phyloP scores from a whole-genome alignment of 2,797 vertebrate genomes.

The Amblyraja radiata region DNA sequence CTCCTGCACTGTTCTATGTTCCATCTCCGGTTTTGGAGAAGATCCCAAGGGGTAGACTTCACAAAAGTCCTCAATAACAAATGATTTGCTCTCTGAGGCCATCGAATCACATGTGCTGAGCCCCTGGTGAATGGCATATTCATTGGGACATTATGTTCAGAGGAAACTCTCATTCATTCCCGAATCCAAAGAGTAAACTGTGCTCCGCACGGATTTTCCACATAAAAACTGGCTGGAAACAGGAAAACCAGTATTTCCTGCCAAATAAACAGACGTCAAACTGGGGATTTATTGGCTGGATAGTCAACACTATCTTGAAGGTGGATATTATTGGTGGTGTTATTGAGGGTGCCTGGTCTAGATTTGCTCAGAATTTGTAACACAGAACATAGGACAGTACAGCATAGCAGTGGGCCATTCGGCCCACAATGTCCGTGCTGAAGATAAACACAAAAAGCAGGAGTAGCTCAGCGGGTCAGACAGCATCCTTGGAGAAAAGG shows the following conservation, averaged over 20 bases:
- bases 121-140: neutral
- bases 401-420: too few relatives aligned
- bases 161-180: neutral
- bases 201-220: constrained; percentile 1
- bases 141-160: neutral
- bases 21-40: neutral
- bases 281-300: neutral
- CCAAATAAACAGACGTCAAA: neutral
- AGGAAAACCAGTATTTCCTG: neutral
- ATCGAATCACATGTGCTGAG: neutral
- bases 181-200: neutral
- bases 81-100: neutral
- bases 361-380: neutral
- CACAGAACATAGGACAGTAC: too few relatives aligned
- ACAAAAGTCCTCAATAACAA: neutral
- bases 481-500: too few relatives aligned
- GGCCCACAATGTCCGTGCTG: too few relatives aligned
- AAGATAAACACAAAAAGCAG: too few relatives aligned
- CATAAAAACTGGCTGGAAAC: neutral
- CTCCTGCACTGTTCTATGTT: too few relatives aligned
- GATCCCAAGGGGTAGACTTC: neutral
- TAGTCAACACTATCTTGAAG: neutral
- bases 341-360: neutral
- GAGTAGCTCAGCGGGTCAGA: too few relatives aligned
- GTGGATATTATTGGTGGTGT: neutral